These are phyloP conservation scores for Drosophila mauritiana DNA, from an alignment of 1,140 invertebrate species.

Conservation along the genomic window DNA sequence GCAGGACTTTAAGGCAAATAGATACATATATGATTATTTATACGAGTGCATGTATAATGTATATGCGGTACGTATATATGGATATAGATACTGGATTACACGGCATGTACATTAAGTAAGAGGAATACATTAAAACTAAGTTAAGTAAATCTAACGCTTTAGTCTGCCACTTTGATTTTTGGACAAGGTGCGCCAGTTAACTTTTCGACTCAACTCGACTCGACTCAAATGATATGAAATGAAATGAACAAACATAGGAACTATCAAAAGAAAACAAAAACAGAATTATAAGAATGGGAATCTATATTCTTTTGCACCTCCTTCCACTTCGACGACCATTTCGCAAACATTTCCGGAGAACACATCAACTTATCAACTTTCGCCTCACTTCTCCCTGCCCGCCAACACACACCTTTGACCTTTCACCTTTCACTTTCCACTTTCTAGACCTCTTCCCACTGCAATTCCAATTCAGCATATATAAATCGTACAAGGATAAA, in stretches of 20 bases:
- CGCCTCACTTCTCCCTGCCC: conserved; percentile 26
- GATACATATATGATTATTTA: conserved; percentile 73
- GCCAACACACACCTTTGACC: conserved; percentile 4
- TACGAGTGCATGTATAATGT: conserved; percentile 57
- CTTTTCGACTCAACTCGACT: conserved; percentile 55
- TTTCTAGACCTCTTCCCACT: conserved; percentile 48
- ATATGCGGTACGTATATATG: conserved; percentile 47
- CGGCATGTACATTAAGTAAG: conserved; percentile 75
- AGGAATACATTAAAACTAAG: conserved; percentile 61
- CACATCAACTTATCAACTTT: conserved; percentile 25
- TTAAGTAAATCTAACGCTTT: conserved; percentile 82
- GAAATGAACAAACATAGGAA: conserved; percentile 33
- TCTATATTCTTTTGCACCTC: conserved; percentile 61
- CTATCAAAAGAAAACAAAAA: conserved; percentile 26
- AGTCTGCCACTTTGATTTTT: conserved; percentile 82
- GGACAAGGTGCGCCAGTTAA: conserved; percentile 76
- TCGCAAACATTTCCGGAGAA: conserved; percentile 29
- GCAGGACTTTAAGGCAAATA: conserved; percentile 52
- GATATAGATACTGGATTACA: conserved; percentile 56
- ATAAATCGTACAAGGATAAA: conserved; percentile 63
- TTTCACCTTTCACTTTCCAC: conserved; percentile 16
- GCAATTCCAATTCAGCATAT: conserved; percentile 50
- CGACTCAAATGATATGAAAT: conserved; percentile 6
- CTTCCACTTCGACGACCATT: conserved; percentile 24
- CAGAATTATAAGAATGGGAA: conserved; percentile 39